A percentile compares a stretch with the other conserved stretches of the same genome.
Conservation (phyloP, 2,113 vertebrate genomes). For the Xenotilapia caudafasciata region DNA sequence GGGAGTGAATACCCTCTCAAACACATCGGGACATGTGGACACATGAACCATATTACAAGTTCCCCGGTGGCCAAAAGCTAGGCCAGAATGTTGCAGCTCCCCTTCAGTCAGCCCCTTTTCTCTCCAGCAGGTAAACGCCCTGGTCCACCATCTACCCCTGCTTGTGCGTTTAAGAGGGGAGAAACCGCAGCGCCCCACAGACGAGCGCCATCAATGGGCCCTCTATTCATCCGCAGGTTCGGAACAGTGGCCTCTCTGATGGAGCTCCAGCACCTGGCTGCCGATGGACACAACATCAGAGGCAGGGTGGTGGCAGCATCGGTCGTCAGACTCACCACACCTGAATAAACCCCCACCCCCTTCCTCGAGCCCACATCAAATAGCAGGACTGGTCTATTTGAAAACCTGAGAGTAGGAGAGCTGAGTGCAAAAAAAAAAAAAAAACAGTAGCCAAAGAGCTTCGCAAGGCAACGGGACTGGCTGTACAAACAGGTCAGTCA, state of each 20-base stretch:
- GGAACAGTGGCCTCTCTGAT: constrained; percentile 55
- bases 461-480: constrained; percentile 21
- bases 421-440: not conserved
- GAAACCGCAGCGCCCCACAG: constrained; percentile 50
- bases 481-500: constrained; percentile 59
- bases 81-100: not conserved
- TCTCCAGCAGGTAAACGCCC: constrained; percentile 32
- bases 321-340: constrained; percentile 56
- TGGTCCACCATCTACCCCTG: not conserved
- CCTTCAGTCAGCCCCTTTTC: not conserved
- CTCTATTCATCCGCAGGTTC: constrained; percentile 41
- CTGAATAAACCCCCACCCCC: constrained; percentile 56
- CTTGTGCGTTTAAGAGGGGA: constrained; percentile 35
- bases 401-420: constrained; percentile 32
- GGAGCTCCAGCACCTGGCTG: constrained; percentile 55
- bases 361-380: constrained; percentile 51
- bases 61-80: not conserved
- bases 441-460: not conserved
- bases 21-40: not conserved
- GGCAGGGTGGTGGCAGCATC: constrained; percentile 33
- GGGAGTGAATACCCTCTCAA: not conserved
- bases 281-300: constrained; percentile 55
- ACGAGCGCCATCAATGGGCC: constrained; percentile 54
- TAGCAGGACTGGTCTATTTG: not conserved
- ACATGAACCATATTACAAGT: not conserved